A percentile compares a stretch with the other conserved stretches of the same genome.
phyloP scores from a whole-genome alignment of 2,888 invertebrate species.

The Furcula furcula region DNA sequence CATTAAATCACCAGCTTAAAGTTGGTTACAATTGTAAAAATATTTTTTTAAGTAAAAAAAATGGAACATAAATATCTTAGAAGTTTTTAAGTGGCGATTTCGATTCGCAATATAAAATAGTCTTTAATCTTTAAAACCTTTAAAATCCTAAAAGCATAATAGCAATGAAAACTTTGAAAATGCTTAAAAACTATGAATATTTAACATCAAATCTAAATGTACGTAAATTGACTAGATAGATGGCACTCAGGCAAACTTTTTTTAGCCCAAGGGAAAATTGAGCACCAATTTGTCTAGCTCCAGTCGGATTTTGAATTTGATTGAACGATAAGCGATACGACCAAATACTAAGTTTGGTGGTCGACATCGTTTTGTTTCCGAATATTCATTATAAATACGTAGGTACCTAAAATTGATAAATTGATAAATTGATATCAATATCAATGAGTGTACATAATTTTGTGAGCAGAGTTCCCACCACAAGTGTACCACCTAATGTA shows the following conservation, averaged over 20 bases:
- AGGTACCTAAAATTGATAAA: too few relatives aligned
- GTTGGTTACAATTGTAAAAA: too few relatives aligned
- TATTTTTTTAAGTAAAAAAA: too few relatives aligned
- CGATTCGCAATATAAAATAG: too few relatives aligned
- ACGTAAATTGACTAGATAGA: constrained; percentile 5
- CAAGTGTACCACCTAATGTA: too few relatives aligned
- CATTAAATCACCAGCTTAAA: too few relatives aligned
- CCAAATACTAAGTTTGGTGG: background rate
- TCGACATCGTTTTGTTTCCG: background rate
- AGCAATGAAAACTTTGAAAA: constrained; percentile 4
- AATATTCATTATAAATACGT: too few relatives aligned
- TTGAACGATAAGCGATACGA: constrained; percentile 2
- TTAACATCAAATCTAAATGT: constrained; percentile 5
- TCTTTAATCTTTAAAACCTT: background rate
- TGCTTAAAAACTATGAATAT: constrained; percentile 10
- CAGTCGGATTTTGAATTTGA: constrained; percentile 6
- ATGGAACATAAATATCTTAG: too few relatives aligned
- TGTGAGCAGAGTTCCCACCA: too few relatives aligned
- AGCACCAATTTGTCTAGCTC: constrained; percentile 4
- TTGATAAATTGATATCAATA: too few relatives aligned
- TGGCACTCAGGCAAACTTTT: background rate
- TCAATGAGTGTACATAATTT: too few relatives aligned
- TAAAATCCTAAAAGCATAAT: constrained; percentile 2
- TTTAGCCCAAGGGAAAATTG: constrained; percentile 1
- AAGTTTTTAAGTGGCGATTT: too few relatives aligned